These are phyloP conservation scores for Latrodectus geometricus DNA, from an alignment of 1,140 invertebrate genomes.

Conservation along the genomic window DNA sequence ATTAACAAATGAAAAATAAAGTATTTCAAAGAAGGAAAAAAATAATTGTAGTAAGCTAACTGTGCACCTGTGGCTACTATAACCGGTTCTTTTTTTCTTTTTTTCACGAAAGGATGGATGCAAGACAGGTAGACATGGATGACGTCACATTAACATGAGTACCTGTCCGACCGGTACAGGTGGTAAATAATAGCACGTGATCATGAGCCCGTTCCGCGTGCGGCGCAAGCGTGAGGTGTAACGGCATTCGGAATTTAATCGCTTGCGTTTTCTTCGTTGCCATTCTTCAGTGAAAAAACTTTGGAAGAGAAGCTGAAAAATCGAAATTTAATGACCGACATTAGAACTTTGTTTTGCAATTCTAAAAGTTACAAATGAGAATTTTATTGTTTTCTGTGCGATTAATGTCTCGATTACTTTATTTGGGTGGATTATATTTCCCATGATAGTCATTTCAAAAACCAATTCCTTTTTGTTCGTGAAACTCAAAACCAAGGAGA, in stretches of 20 bases:
- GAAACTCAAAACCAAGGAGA: too few relatives aligned
- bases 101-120: background rate
- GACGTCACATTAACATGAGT: background rate
- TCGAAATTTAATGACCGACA: background rate
- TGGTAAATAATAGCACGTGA: background rate
- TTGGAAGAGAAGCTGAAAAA: background rate
- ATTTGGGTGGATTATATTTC: too few relatives aligned
- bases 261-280: background rate
- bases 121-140: background rate
- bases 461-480: too few relatives aligned
- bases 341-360: background rate
- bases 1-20: background rate
- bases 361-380: background rate
- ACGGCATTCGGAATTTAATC: background rate
- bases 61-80: background rate
- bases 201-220: background rate
- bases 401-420: too few relatives aligned
- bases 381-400: background rate
- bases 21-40: background rate
- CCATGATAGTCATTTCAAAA: too few relatives aligned
- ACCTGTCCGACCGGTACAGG: background rate
- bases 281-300: background rate
- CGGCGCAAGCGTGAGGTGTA: background rate
- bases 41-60: background rate
- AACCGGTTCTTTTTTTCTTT: background rate